phyloP scores from a whole-genome alignment of 2,797 vertebrate species.

The Epinephelus awoara region DNA sequence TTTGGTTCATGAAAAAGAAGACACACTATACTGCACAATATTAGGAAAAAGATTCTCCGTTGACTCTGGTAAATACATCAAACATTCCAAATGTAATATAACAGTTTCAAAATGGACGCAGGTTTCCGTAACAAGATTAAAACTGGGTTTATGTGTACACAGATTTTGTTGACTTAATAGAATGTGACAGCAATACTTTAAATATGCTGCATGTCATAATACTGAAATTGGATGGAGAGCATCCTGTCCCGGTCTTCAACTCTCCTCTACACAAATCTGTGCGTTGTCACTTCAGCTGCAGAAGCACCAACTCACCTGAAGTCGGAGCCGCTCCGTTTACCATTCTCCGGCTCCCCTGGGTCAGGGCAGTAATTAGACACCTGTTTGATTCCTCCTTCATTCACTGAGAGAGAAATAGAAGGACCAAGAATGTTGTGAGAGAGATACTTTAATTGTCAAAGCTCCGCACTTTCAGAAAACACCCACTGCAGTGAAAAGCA shows the following conservation, averaged over 20 bases:
- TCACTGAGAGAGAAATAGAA: constrained; percentile 86
- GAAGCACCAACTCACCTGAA: constrained; percentile 89
- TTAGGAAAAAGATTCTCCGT: not conserved
- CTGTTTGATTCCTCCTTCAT: constrained; percentile 93
- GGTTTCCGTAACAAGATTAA: not conserved
- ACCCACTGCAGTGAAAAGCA: constrained; percentile 42
- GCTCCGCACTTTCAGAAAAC: constrained; percentile 48
- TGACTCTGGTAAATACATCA: not conserved
- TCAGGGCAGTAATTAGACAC: constrained; percentile 96
- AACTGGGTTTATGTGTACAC: not conserved
- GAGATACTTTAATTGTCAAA: constrained; percentile 55
- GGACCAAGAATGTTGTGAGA: constrained; percentile 52
- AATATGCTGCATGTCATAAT: constrained; percentile 10
- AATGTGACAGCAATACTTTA: constrained; percentile 13
- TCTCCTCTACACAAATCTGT: constrained; percentile 4
- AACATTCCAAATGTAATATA: constrained; percentile 4
- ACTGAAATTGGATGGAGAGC: not conserved
- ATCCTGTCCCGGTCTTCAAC: not conserved
- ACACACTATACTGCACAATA: not conserved
- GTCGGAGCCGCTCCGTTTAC: constrained; percentile 91
- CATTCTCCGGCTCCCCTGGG: constrained; percentile 95
- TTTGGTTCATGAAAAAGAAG: constrained; percentile 6
- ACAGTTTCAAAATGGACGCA: not conserved
- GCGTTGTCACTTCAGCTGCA: constrained; percentile 21
- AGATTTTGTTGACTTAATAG: not conserved